Conservation (phyloP, 2,888 invertebrate genomes). For the Cacoxenus indagator region DNA sequence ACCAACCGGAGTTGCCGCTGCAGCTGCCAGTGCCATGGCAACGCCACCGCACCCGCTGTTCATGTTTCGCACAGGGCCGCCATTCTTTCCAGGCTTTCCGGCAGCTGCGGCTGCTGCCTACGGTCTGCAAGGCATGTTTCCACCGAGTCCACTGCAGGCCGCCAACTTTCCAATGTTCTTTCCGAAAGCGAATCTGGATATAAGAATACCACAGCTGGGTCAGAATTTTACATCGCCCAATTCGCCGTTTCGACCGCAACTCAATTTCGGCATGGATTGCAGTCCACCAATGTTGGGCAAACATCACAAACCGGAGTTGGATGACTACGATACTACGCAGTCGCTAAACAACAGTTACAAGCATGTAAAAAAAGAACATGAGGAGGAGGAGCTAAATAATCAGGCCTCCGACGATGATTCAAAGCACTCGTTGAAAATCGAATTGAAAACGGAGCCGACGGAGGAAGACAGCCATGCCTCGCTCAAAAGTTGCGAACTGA, state of each 20-base stretch:
- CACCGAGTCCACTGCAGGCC: slow-evolving; percentile 72
- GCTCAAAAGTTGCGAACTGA: slow-evolving; percentile 29
- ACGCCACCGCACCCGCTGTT: slow-evolving; percentile 77
- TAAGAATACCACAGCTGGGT: slow-evolving; percentile 69
- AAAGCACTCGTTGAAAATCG: slow-evolving; percentile 36
- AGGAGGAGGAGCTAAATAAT: neutral
- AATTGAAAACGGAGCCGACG: slow-evolving; percentile 39
- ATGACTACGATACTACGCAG: neutral
- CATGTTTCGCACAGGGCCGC: slow-evolving; percentile 79
- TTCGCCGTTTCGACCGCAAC: slow-evolving; percentile 47
- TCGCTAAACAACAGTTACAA: slow-evolving; percentile 21
- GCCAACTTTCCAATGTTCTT: slow-evolving; percentile 74
- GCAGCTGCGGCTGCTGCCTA: slow-evolving; percentile 67
- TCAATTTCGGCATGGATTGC: slow-evolving; percentile 42
- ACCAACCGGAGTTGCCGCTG: slow-evolving; percentile 50
- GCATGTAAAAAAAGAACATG: neutral
- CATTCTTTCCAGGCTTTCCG: slow-evolving; percentile 77
- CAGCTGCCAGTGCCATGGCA: slow-evolving; percentile 71
- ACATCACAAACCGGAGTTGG: neutral
- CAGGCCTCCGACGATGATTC: slow-evolving; percentile 35
- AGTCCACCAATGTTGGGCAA: neutral
- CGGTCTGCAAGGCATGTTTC: slow-evolving; percentile 72
- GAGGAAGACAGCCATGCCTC: slow-evolving; percentile 29
- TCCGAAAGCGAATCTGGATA: slow-evolving; percentile 72
- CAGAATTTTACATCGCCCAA: slow-evolving; percentile 64